phyloP scores from a whole-genome alignment of 2,888 invertebrate genomes.

The Saturnia pavonia region DNA sequence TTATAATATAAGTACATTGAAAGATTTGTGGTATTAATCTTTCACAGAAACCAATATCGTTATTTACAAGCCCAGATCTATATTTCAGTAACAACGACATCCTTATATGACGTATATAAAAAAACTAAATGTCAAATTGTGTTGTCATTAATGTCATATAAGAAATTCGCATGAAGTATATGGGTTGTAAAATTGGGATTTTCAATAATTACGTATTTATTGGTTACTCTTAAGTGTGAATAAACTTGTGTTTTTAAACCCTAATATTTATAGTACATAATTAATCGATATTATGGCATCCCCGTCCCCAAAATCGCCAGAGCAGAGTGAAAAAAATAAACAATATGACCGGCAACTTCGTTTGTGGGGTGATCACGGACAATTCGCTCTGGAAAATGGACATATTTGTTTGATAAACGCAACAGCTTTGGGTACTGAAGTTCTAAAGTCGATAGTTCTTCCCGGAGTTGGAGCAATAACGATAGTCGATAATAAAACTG shows the following conservation, averaged over 20 bases:
- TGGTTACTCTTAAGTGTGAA: not conserved
- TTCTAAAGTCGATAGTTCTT: conserved; percentile 95
- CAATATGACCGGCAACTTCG: conserved; percentile 93
- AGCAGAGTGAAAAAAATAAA: conserved; percentile 87
- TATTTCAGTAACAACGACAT: too few relatives aligned
- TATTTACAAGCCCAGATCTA: too few relatives aligned
- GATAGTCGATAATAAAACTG: conserved; percentile 92
- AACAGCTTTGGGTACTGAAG: conserved; percentile 96
- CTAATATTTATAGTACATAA: not conserved
- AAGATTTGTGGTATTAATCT: too few relatives aligned
- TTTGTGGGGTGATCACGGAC: conserved; percentile 99
- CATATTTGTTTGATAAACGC: conserved; percentile 97
- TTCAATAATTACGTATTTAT: not conserved
- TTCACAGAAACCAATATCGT: too few relatives aligned
- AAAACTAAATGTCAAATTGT: too few relatives aligned
- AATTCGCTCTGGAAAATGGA: conserved; percentile 92
- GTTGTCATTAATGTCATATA: not conserved
- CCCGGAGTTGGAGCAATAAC: conserved; percentile 97
- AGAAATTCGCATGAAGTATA: not conserved
- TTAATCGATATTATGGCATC: conserved; percentile 80
- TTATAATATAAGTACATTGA: too few relatives aligned
- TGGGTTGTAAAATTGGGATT: not conserved
- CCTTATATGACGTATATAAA: too few relatives aligned
- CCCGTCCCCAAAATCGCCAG: conserved; percentile 87
- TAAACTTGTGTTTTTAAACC: not conserved